Percentiles rank a stretch among this genome's conserved stretches.
phyloP scores from a whole-genome alignment of 2,797 vertebrate genomes.

The Enteromius treurensis region DNA sequence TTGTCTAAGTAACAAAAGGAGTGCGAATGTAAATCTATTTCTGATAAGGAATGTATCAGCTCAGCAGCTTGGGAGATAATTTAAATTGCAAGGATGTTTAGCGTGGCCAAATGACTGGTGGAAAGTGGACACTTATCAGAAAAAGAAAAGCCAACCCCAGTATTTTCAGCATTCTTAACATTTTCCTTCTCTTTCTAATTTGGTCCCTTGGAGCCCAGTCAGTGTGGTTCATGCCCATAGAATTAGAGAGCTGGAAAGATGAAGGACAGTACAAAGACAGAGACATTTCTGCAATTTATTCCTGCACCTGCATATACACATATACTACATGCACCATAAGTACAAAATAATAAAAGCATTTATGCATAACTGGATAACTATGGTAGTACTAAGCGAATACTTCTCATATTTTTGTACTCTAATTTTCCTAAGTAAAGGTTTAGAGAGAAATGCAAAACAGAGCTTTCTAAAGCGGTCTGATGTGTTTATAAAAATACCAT shows the following conservation, averaged over 20 bases:
- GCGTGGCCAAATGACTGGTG: slow-evolving; percentile 62
- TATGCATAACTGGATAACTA: slow-evolving; percentile 31
- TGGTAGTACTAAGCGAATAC: slow-evolving; percentile 33
- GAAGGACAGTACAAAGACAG: slow-evolving; percentile 60
- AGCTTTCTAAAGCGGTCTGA: slow-evolving; percentile 2
- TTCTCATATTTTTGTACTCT: slow-evolving; percentile 28
- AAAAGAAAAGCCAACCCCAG: slow-evolving; percentile 68
- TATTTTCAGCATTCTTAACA: slow-evolving; percentile 76
- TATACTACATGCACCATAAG: slow-evolving; percentile 6
- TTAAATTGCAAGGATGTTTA: slow-evolving; percentile 63
- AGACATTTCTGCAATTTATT: slow-evolving; percentile 49
- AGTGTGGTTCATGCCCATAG: slow-evolving; percentile 62
- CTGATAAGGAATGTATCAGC: slow-evolving; percentile 56
- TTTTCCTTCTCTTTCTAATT: slow-evolving; percentile 69
- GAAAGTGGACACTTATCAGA: slow-evolving; percentile 73
- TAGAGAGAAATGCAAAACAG: slow-evolving; percentile 40
- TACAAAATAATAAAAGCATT: slow-evolving; percentile 33
- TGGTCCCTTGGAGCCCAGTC: slow-evolving; percentile 67
- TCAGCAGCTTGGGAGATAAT: slow-evolving; percentile 57
- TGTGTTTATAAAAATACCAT: slow-evolving; percentile 48
- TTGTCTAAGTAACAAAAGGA: slow-evolving; percentile 34
- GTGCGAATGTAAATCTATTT: slow-evolving; percentile 33
- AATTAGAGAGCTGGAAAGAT: slow-evolving; percentile 67
- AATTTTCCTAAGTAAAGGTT: slow-evolving; percentile 6
- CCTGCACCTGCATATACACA: slow-evolving; percentile 36